Conservation (phyloP, 2,888 invertebrate species). For the Carcina quercana region DNA sequence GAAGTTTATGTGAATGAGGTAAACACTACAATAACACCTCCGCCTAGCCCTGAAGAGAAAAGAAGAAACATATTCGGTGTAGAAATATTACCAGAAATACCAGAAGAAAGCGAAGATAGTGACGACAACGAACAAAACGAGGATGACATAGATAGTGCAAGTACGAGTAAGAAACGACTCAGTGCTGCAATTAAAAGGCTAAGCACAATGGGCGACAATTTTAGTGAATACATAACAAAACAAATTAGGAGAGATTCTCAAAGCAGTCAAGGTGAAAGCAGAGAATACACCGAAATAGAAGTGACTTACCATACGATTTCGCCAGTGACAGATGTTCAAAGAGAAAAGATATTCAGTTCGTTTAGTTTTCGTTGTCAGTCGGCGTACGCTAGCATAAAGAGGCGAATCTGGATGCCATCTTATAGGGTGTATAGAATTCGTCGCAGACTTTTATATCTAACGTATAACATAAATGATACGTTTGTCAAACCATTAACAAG, state of each 20-base stretch:
- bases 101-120: slow-evolving; percentile 64
- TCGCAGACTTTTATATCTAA: slow-evolving; percentile 43
- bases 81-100: slow-evolving; percentile 69
- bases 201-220: slow-evolving; percentile 64
- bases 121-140: slow-evolving; percentile 29
- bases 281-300: slow-evolving; percentile 52
- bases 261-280: slow-evolving; percentile 30
- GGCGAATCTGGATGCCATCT: slow-evolving; percentile 57
- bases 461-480: slow-evolving; percentile 57
- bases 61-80: slow-evolving; percentile 64
- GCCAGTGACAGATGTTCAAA: slow-evolving; percentile 58
- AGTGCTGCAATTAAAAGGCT: slow-evolving; percentile 66
- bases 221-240: slow-evolving; percentile 63
- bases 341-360: slow-evolving; percentile 60
- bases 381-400: slow-evolving; percentile 47
- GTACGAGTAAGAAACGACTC: slow-evolving; percentile 46
- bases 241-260: slow-evolving; percentile 52
- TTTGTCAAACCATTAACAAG: slow-evolving; percentile 60
- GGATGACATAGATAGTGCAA: slow-evolving; percentile 27
- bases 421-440: slow-evolving; percentile 55
- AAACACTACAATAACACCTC: slow-evolving; percentile 51
- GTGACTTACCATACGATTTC: slow-evolving; percentile 57
- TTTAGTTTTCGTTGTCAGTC: slow-evolving; percentile 61
- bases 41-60: slow-evolving; percentile 63
- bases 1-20: slow-evolving; percentile 30